Evolutionary conservation across 2,888 invertebrate genomes (phyloP), one percentile per base, ranked within the genome.

Genomic region (Pristionchus japonicus): DNA sequence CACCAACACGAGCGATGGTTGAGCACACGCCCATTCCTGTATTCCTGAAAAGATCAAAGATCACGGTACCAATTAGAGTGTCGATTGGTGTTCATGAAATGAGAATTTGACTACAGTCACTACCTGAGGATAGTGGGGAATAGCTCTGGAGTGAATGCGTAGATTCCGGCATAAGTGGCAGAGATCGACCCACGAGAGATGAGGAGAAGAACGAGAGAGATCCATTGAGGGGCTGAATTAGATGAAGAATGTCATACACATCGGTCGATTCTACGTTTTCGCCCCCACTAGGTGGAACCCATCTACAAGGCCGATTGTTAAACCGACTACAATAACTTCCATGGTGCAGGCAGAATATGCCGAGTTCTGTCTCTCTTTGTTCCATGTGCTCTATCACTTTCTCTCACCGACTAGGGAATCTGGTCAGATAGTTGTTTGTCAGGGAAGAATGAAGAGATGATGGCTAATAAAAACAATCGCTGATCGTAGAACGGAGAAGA

Each of bases 91-190:
- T 57, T 1, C 64, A 31, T 6, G n/a, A 64, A 11, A 20, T 13
- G 17, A 9, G 52, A 15, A 13, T 20, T 57, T 20, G 52, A 4
- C 3, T 57, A 49, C 34, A 11, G 15, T 11, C 6, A 6, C 34
- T 64, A 85, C 67, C 85, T 70, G 9, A 87, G 74, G 2, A 97
- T 97, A 0, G 98, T 98, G 0, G 98, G 98, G 94, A 97, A 97
- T 23, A 97, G 95, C 95, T 98, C 98, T 0, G 97, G 97, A 0
- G 97, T 97, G 95, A 97, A 98, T n/a, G 98, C 96, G 94, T 97
- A 98, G 6, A 97, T 97, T 1, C 97, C 97, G 2, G 97, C 97
- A 94, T 97, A 98, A 1, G 97, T 96, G 67, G 97, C 96, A n/a
- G 97, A 97, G 95, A 97, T 96, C 20, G 97, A 97, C 93, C 97